Base-by-base conservation (phyloP, 2,888 invertebrate species). In the Rhingia rostrata region DNA sequence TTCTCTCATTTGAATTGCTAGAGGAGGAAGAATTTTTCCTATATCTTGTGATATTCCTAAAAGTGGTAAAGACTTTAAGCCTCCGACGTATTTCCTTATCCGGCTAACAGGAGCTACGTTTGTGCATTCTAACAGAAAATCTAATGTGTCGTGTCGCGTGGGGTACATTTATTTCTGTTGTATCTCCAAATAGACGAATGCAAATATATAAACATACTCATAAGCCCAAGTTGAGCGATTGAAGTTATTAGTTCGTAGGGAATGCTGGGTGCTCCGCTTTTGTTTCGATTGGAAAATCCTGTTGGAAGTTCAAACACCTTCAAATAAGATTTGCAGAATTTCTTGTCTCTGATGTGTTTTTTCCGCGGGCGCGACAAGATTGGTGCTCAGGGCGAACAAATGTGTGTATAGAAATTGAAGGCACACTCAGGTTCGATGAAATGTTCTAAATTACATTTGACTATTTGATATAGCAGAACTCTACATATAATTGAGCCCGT, bases 261-360 rank as follows among this genome's bases (percentile, higher is more conserved):
- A 32, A 58, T 45, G 9, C 30, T 22, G 35, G 53, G 60, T 70
- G 70, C 22, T 22, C 22, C 22, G 22, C 22, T 22, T 22, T 22
- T 22, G 22, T 22, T 81, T 81, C 75, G 58, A 64, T 70, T 64
- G 70, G 74, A 64, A 81, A 75, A 69, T 75, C 69, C 70, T 43
- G 63, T 81, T 73, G 64, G 37, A 77, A 66, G 47, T 39, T 49
- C 35, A 58, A 22, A 56, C 56, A 66, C 56, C 53, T 63, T 37
- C 39, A 32, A 7, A 49, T 33, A 33, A 39, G 49, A 56, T 74
- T 14, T 45, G 35, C 10, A 32, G n/a, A 51, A 22, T 33, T 51
- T 58, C 35, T 35, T 67, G 51, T 67, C n/a, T 22, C 30, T 39
- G 45, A 22, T 22, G 22, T 22, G 22, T 22, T 37, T 54, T 43